phyloP scores from a whole-genome alignment of 2,797 vertebrate species.

The Trematomus bernacchii region DNA sequence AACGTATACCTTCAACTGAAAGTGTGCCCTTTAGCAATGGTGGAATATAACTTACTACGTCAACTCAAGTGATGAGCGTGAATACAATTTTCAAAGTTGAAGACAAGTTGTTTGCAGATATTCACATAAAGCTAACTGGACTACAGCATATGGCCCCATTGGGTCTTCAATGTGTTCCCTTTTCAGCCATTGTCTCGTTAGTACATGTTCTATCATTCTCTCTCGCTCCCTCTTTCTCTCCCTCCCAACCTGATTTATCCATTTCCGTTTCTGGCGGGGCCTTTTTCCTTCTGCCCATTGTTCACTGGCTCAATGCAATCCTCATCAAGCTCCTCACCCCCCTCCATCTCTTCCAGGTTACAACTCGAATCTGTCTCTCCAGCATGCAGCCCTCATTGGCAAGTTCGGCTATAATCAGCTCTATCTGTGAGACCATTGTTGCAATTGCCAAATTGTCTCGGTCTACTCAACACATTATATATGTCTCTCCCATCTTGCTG shows the following conservation, averaged over 20 bases:
- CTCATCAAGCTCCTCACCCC: slow-evolving; percentile 28
- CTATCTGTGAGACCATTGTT: slow-evolving; percentile 29
- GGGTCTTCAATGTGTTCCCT: slow-evolving; percentile 33
- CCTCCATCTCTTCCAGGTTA: slow-evolving; percentile 8
- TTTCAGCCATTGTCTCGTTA: slow-evolving; percentile 41
- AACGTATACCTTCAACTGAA: not conserved
- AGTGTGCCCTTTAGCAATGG: not conserved
- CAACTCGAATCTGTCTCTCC: slow-evolving; percentile 20
- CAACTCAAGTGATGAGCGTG: not conserved
- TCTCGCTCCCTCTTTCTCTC: slow-evolving; percentile 14
- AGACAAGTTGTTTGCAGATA: not conserved
- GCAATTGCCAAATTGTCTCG: slow-evolving; percentile 22
- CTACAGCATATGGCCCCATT: slow-evolving; percentile 38
- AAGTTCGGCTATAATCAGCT: slow-evolving; percentile 25
- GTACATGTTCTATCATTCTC: slow-evolving; percentile 36
- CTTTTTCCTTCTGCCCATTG: slow-evolving; percentile 40
- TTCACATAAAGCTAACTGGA: slow-evolving; percentile 10
- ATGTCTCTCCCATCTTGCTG: not conserved
- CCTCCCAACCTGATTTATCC: slow-evolving; percentile 28
- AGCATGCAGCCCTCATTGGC: slow-evolving; percentile 31
- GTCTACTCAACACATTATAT: slow-evolving; percentile 19
- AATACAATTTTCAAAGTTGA: not conserved
- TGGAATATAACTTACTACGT: not conserved
- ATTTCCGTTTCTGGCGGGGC: slow-evolving; percentile 39
- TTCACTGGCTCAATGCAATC: slow-evolving; percentile 24